Conservation (phyloP, 2,888 invertebrate genomes). For the Piscicola geometra region DNA sequence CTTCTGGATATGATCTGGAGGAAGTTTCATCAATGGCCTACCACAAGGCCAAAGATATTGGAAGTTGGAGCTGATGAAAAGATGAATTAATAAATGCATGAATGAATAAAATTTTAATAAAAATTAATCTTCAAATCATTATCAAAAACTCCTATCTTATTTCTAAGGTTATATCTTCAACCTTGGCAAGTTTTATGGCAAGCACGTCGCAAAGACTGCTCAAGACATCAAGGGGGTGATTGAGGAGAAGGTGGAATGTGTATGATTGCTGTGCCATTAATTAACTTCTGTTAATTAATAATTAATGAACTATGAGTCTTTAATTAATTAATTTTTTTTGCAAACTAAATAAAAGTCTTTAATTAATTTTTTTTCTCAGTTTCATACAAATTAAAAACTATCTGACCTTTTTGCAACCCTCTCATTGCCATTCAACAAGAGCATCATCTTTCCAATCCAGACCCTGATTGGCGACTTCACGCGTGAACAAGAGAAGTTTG, state of each 20-base stretch:
- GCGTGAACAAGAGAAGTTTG: constrained; percentile 92
- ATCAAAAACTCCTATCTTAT: background rate
- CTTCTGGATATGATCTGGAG: constrained; percentile 27
- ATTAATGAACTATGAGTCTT: no score
- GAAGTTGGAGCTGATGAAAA: constrained; percentile 2
- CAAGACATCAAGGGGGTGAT: constrained; percentile 91
- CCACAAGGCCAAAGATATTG: constrained; percentile 24
- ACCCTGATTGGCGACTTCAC: constrained; percentile 93
- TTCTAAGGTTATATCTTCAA: constrained; percentile 41
- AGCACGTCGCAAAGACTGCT: constrained; percentile 78
- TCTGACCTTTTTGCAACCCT: no score
- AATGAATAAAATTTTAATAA: background rate
- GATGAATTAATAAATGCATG: background rate
- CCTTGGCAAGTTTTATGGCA: constrained; percentile 58
- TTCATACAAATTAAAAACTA: no score
- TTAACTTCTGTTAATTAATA: no score
- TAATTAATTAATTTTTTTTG: no score
- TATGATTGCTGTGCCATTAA: no score
- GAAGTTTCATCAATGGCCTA: constrained; percentile 27
- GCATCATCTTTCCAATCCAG: constrained; percentile 57
- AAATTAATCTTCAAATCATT: background rate
- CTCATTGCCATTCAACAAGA: background rate
- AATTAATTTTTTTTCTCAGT: no score
- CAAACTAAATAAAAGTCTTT: no score
- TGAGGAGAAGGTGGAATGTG: constrained; percentile 69